Evolutionary conservation across 1,140 invertebrate genomes (phyloP), one percentile per base, ranked within the genome.

Genomic region (Drosophila nikananu): DNA sequence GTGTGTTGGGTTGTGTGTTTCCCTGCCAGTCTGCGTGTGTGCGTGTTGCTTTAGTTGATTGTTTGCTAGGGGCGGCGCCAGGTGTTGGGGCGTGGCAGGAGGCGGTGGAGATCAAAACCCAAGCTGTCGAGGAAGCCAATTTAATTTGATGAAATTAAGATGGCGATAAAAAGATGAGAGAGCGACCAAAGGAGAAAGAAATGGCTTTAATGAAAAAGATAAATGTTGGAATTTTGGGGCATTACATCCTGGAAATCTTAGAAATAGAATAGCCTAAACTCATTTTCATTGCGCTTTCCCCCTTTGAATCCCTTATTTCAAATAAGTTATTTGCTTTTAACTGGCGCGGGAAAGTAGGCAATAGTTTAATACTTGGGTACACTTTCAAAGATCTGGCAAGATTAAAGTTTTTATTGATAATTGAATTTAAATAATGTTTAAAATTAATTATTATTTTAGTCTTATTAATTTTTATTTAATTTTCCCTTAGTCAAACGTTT

Each of bases 131-230:
- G 52, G 41, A 66, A 78, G 81, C 74, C 73, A 89, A 87, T 89
- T 87, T 68, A 75, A 60, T 76, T 81, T 84, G 61, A 84, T 84
- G 68, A 81, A 87, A 89, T 89, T 87, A 89, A 74, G 74, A 79
- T 78, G 67, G 73, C 73, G 52, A 41, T 52, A 72, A 65, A 68
- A 46, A 78, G 51, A 74, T 74, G 78, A 57, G 82, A 52, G 72
- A 17, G 39, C 15, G 48, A 35, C 30, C 27, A 61, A 60, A 25
- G 27, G 5, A 39, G n/a, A 12, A 27, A 25, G 51, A 9, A 9
- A 27, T 19, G 5, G 21, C 25, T 44, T 59, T 30, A 59, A 27
- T 8, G 2, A 2, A 3, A 6, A 23, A 39, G 6, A 25, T n/a
- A 25, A 41, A 41, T 41, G 6, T 39, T 25, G 15, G 13, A 54